These are phyloP conservation scores for Xiphias gladius DNA, from an alignment of 2,113 vertebrate species.

Conservation along the genomic window DNA sequence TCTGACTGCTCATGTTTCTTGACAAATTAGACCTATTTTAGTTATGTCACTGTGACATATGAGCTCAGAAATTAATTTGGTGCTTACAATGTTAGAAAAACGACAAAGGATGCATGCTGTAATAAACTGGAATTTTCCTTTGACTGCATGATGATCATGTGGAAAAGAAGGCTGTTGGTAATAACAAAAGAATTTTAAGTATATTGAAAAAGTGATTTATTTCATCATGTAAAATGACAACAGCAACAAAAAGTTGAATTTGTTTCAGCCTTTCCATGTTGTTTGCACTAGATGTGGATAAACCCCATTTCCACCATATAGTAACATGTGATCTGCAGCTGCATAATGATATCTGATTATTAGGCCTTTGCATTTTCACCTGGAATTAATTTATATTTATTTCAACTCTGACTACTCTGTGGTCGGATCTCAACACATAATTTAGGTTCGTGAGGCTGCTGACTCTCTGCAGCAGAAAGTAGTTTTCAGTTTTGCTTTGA, in stretches of 20 bases:
- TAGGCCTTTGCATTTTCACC: not conserved
- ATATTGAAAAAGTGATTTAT: not conserved
- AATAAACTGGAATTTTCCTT: conserved; percentile 10
- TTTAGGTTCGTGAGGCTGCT: too few relatives aligned
- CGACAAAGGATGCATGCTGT: not conserved
- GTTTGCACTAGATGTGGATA: not conserved
- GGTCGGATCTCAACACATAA: not conserved
- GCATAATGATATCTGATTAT: not conserved
- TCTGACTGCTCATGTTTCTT: not conserved
- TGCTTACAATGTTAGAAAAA: not conserved
- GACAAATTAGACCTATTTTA: not conserved
- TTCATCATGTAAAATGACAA: not conserved
- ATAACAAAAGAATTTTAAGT: not conserved
- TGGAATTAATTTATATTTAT: not conserved
- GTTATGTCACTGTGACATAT: not conserved
- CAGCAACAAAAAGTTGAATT: not conserved
- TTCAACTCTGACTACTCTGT: not conserved
- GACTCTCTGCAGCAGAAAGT: not conserved
- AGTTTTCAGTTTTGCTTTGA: not conserved
- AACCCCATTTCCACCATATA: not conserved
- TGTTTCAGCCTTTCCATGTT: not conserved
- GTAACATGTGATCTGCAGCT: not conserved
- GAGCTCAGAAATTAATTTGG: not conserved
- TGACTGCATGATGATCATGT: not conserved
- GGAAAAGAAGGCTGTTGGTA: not conserved